A percentile compares a stretch with the other conserved stretches of the same genome.
Evolutionary conservation across 2,113 vertebrate genomes (phyloP).

Genomic region (Sarotherodon lohbergeri): DNA sequence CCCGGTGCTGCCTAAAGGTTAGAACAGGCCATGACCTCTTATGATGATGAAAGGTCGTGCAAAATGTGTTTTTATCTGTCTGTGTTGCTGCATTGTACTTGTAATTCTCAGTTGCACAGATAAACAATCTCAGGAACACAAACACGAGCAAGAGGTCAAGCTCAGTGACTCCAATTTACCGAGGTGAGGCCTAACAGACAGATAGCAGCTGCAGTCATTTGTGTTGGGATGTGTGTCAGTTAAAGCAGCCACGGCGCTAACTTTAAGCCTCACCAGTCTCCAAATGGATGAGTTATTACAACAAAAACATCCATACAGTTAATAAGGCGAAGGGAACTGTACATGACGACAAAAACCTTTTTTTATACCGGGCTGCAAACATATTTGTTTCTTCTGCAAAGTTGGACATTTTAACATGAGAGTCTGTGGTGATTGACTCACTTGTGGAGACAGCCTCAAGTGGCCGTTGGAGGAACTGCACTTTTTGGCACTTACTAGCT

Average conservation of each 20-base stretch:
- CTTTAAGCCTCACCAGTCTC: background rate
- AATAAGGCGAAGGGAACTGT: background rate
- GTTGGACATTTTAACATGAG: background rate
- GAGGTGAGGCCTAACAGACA: background rate
- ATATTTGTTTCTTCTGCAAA: background rate
- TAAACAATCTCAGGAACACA: background rate
- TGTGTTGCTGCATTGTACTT: fast-evolving
- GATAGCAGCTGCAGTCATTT: background rate
- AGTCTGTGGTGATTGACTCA: background rate
- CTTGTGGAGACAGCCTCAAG: background rate
- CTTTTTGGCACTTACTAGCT: background rate
- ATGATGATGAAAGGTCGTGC: fast-evolving
- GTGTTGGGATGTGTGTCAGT: background rate
- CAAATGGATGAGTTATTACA: background rate
- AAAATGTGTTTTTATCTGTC: background rate
- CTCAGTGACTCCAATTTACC: background rate
- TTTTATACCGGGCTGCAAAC: background rate
- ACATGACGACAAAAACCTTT: fast-evolving
- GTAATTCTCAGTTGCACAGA: background rate
- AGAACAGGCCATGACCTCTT: background rate
- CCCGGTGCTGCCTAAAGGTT: background rate
- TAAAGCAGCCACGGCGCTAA: background rate
- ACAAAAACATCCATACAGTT: background rate
- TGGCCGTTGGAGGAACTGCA: background rate
- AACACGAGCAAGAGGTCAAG: background rate